Percentiles rank a stretch among this genome's conserved stretches.
These are phyloP conservation scores for Ptiloglossa arizonensis DNA, from an alignment of 1,140 invertebrate genomes.

Conservation along the genomic window DNA sequence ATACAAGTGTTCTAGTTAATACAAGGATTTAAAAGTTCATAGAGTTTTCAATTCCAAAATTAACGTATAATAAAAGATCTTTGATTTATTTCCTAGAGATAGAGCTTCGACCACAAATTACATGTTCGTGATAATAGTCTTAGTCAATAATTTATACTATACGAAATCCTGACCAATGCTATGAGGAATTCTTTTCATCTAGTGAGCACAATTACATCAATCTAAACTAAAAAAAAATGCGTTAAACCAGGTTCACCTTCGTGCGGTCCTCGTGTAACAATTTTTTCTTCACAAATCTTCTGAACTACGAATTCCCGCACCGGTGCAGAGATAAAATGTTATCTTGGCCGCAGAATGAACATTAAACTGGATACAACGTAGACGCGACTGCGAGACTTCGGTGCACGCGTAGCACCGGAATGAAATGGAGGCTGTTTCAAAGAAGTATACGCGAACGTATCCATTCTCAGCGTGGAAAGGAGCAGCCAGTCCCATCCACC, in stretches of 20 bases:
- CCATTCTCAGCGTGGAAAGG: conserved; percentile 18
- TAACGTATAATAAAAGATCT: no score
- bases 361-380: conserved; percentile 12
- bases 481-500: conserved; percentile 20
- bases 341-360: background rate
- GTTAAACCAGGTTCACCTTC: background rate
- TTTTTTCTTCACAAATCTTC: background rate
- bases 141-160: no score
- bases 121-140: no score
- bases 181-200: no score
- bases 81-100: no score
- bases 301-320: background rate
- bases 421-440: conserved; percentile 18
- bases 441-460: conserved; percentile 30
- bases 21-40: no score
- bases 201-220: no score
- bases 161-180: no score
- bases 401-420: background rate
- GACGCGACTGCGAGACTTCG: conserved; percentile 8
- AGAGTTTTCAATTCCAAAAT: no score
- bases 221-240: no score
- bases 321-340: background rate
- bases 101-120: no score
- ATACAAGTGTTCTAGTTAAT: no score
- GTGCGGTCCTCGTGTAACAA: background rate